Evolutionary conservation across 2,113 vertebrate species (phyloP).

Genomic region (Melanostigma gelatinosum): DNA sequence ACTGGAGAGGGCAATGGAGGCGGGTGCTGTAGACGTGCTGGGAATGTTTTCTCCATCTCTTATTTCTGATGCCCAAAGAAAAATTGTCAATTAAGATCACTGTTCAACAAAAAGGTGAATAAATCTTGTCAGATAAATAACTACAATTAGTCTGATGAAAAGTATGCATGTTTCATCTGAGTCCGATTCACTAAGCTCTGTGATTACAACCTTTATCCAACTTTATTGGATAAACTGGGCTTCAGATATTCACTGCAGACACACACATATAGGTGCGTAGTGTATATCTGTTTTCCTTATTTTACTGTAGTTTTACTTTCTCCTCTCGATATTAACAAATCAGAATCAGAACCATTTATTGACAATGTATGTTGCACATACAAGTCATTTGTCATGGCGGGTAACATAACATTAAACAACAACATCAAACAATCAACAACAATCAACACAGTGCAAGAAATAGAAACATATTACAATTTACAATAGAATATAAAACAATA

Average conservation of each 20-base stretch:
- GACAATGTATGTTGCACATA: too few species aligned
- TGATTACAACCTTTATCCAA: neutral
- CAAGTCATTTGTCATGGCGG: too few species aligned
- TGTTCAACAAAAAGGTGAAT: neutral
- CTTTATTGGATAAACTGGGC: neutral
- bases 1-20: neutral
- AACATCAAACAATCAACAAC: too few species aligned
- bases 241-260: neutral
- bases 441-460: too few species aligned
- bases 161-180: neutral
- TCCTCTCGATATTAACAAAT: neutral
- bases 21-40: neutral
- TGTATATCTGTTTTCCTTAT: neutral
- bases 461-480: too few species aligned
- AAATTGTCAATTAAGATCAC: neutral
- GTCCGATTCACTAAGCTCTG: neutral
- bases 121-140: neutral
- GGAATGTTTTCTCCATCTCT: neutral
- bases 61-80: neutral
- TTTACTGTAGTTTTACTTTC: conserved; percentile 11
- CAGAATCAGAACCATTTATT: too few species aligned
- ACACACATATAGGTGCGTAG: neutral
- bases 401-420: too few species aligned
- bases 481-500: too few species aligned
- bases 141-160: neutral